A percentile compares a stretch with the other conserved stretches of the same genome.
These are phyloP conservation scores for Luperina testacea DNA, from an alignment of 2,888 invertebrate genomes.

Conservation along the genomic window DNA sequence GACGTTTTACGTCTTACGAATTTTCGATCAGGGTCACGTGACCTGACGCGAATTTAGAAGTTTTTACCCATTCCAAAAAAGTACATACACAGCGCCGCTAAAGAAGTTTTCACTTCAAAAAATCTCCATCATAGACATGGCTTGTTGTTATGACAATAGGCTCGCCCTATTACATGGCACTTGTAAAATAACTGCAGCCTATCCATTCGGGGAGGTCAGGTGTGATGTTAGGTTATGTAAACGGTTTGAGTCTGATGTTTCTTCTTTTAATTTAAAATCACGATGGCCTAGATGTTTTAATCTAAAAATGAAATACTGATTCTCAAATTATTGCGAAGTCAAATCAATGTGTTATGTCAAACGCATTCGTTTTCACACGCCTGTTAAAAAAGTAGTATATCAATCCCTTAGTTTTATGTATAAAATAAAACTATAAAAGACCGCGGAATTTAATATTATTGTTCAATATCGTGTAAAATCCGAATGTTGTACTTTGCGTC, in stretches of 20 bases:
- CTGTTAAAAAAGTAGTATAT: constrained; percentile 13
- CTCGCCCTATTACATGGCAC: background rate
- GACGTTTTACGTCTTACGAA: no score
- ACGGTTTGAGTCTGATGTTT: background rate
- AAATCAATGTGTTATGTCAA: background rate
- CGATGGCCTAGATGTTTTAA: background rate
- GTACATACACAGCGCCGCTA: no score
- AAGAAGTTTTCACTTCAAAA: no score
- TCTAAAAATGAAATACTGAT: background rate
- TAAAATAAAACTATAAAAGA: background rate
- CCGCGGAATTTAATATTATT: background rate
- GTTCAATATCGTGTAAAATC: background rate
- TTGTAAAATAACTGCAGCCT: background rate
- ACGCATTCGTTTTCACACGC: background rate
- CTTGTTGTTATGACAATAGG: background rate
- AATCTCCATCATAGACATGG: background rate
- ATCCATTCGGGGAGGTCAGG: background rate
- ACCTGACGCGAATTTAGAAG: no score
- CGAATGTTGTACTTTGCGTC: no score
- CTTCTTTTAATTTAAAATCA: background rate
- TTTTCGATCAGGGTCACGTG: no score
- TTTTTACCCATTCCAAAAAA: no score
- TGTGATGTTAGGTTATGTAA: background rate
- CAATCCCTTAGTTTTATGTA: background rate
- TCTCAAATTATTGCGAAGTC: background rate